Conservation (phyloP, 2,888 invertebrate genomes). For the Gymnoscelis rufifasciata region DNA sequence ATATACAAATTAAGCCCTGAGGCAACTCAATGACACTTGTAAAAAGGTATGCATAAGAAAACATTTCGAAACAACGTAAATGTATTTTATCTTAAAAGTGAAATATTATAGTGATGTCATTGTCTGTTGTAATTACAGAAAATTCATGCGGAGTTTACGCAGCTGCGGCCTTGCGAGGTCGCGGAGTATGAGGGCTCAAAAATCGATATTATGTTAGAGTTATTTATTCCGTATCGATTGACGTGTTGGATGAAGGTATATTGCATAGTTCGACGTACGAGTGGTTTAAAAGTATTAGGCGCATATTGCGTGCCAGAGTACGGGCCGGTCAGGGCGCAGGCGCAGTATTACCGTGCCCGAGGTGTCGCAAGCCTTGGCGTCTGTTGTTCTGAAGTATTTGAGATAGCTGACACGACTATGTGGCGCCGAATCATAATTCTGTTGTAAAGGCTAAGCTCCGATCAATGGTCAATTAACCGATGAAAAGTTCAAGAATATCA, state of each 20-base stretch:
- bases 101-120: conserved; percentile 64
- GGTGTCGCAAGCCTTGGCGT: conserved; percentile 66
- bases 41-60: conserved; percentile 14
- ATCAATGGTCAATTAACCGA: conserved; percentile 4
- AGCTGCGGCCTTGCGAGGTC: conserved; percentile 73
- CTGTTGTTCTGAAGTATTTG: conserved; percentile 55
- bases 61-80: conserved; percentile 22
- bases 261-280: conserved; percentile 9
- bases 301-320: conserved; percentile 53
- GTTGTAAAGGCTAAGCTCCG: conserved; percentile 5
- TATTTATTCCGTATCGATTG: too few relatives aligned
- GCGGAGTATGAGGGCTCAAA: conserved; percentile 41
- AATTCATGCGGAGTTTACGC: conserved; percentile 46
- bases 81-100: conserved; percentile 31
- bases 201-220: too few relatives aligned
- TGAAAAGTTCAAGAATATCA: not conserved
- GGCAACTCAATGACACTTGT: conserved; percentile 18
- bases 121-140: conserved; percentile 56
- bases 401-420: conserved; percentile 45
- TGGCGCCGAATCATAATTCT: conserved; percentile 46
- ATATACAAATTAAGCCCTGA: conserved; percentile 9
- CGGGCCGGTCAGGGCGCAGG: conserved; percentile 43
- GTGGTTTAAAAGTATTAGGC: conserved; percentile 18
- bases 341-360: too few relatives aligned
- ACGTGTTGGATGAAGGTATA: conserved; percentile 30